A percentile compares a stretch with the other conserved stretches of the same genome.
Evolutionary conservation across 2,888 invertebrate genomes (phyloP).

Genomic region (Stenodema calcarata): DNA sequence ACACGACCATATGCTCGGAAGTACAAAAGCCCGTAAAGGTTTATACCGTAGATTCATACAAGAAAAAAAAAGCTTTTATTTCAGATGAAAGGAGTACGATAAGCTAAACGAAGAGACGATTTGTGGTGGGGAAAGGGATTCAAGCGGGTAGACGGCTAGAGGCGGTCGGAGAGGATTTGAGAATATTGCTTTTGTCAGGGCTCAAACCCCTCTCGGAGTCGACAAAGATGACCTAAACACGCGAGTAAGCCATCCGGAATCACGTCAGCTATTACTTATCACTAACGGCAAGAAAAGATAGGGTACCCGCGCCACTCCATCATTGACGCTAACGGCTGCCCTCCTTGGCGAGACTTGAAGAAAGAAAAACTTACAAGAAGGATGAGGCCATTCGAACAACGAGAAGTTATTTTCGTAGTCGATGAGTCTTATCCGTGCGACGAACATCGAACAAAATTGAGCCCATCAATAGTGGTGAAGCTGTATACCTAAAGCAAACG

Average conservation of each 20-base stretch:
- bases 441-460: not conserved
- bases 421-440: not conserved
- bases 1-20: not conserved
- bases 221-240: constrained; percentile 48
- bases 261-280: constrained; percentile 48
- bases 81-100: constrained; percentile 37
- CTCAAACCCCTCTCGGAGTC: constrained; percentile 6
- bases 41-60: not conserved
- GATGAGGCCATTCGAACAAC: not conserved
- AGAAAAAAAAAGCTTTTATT: constrained; percentile 29
- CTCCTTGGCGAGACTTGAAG: constrained; percentile 11
- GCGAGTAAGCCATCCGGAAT: constrained; percentile 49
- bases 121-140: constrained; percentile 27
- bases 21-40: not conserved
- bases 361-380: not conserved
- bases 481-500: too few species aligned
- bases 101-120: constrained; percentile 38
- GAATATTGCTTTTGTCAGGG: constrained; percentile 47
- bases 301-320: constrained; percentile 39
- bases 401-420: not conserved
- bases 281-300: constrained; percentile 43
- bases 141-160: not conserved
- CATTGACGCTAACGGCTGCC: constrained; percentile 43
- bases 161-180: constrained; percentile 2
- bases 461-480: not conserved